Percentiles rank a stretch among this genome's conserved stretches.
Evolutionary conservation across 2,797 vertebrate species (phyloP).

Genomic region (Betta splendens): DNA sequence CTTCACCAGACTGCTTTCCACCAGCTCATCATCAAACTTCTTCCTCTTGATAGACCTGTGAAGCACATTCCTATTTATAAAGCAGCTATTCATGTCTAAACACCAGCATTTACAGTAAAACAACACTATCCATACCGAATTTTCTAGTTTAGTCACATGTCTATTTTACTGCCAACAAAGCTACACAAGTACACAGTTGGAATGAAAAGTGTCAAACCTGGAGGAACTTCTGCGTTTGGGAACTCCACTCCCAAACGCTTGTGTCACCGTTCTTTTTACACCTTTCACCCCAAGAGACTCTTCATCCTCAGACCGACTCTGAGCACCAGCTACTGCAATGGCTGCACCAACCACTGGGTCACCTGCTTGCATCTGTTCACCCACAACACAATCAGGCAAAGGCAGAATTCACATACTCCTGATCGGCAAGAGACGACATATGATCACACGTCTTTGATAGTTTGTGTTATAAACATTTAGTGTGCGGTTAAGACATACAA

Average conservation of each 20-base stretch:
- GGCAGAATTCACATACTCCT: background rate
- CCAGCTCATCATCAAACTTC: conserved; percentile 97
- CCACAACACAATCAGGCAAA: conserved; percentile 13
- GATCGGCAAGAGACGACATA: background rate
- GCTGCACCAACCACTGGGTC: conserved; percentile 79
- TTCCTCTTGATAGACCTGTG: conserved; percentile 95
- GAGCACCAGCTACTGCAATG: conserved; percentile 82
- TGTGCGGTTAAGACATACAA: too few species aligned
- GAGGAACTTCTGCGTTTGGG: conserved; percentile 96
- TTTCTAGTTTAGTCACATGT: too few species aligned
- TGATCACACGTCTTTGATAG: too few species aligned
- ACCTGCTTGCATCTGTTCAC: conserved; percentile 78
- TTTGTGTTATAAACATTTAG: too few species aligned
- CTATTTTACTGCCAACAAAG: background rate
- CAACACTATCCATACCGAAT: background rate
- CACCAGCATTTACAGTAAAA: background rate
- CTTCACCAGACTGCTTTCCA: conserved; percentile 97
- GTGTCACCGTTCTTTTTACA: conserved; percentile 85
- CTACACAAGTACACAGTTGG: background rate
- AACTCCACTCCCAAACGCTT: conserved; percentile 85
- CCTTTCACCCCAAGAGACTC: conserved; percentile 88
- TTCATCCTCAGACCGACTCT: conserved; percentile 93
- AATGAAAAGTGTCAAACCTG: conserved; percentile 76
- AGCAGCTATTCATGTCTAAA: background rate
- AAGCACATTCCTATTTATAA: conserved; percentile 3